A percentile compares a stretch with the other conserved stretches of the same genome.
Conservation (phyloP, 2,797 vertebrate species). For the Basileuterus tristriatus region DNA sequence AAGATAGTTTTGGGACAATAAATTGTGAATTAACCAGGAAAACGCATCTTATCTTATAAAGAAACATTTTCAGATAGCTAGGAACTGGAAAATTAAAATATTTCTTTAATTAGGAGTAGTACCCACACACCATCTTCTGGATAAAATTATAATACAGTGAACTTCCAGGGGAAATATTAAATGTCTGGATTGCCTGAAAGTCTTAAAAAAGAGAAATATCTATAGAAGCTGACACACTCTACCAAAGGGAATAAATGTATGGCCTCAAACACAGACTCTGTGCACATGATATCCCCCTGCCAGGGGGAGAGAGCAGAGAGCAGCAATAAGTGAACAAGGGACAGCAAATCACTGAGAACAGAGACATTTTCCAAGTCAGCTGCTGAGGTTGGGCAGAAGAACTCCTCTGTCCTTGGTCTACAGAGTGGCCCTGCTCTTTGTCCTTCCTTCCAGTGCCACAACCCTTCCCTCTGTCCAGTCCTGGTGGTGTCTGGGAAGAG, state of each 20-base stretch:
- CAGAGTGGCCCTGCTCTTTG: neutral
- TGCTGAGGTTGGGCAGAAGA: neutral
- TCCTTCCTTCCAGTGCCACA: neutral
- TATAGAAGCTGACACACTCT: neutral
- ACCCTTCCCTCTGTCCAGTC: neutral
- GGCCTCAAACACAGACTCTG: neutral
- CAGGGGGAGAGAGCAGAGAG: neutral
- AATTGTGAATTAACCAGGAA: neutral
- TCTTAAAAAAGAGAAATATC: neutral
- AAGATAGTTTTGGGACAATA: neutral
- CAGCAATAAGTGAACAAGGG: neutral
- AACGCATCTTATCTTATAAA: neutral
- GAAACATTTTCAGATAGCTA: neutral
- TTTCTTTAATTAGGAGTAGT: neutral
- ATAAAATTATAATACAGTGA: neutral
- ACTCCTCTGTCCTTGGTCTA: neutral
- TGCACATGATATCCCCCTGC: fast-evolving
- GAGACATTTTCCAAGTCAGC: neutral
- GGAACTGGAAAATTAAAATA: neutral
- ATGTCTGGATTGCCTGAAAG: neutral
- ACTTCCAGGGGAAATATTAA: neutral
- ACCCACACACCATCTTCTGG: neutral
- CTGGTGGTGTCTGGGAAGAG: fast-evolving
- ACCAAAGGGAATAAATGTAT: neutral
- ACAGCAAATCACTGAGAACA: neutral